Evolutionary conservation across 2,888 invertebrate genomes (phyloP), one percentile per base, ranked within the genome.

Genomic region (Melinaea menophilus): DNA sequence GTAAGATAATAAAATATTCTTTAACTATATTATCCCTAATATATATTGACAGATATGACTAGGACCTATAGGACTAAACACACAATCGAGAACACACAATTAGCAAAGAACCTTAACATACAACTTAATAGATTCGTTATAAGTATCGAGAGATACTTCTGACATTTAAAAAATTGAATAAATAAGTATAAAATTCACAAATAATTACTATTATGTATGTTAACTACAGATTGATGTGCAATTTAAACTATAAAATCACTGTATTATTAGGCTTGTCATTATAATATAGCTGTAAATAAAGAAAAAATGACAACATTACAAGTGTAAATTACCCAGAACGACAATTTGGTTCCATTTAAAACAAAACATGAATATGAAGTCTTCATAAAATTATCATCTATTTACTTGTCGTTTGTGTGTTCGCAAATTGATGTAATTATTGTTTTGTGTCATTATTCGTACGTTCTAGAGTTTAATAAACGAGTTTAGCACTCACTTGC

Each of bases 361-460:
- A 37, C 33, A 47, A 58, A 33, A 67, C 67, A 59, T 94, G 95
- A 78, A 95, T 96, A 67, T 22, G 37, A 35, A 11, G 58, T 34
- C 47, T 47, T 61, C 62, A 51, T 64, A 63, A 64, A 68, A 66
- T 62, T 59, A 58, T 55, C 47, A 46, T 33, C 56, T 31, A 56
- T 64, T 58, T 47, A 41, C 59, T 55, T 46, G 55, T 57, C 31
- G 48, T 60, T 60, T 57, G 59, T 59, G 59, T 59, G 37, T 57
- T 13, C 46, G 59, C 58, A 62, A 58, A 60, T 63, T 60, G 33
- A 55, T 41, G 63, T 59, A 60, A 65, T 64, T 54, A 58, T 64
- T 56, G 55, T 54, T 58, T 55, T 59, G 64, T 63, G 11, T 47
- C 56, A 51, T 55, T 67, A 12, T 12, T 47, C 51, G 35, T 55